Percentiles rank a stretch among this genome's conserved stretches.
Conservation (phyloP, 2,113 vertebrate species). For the Ahaetulla prasina region DNA sequence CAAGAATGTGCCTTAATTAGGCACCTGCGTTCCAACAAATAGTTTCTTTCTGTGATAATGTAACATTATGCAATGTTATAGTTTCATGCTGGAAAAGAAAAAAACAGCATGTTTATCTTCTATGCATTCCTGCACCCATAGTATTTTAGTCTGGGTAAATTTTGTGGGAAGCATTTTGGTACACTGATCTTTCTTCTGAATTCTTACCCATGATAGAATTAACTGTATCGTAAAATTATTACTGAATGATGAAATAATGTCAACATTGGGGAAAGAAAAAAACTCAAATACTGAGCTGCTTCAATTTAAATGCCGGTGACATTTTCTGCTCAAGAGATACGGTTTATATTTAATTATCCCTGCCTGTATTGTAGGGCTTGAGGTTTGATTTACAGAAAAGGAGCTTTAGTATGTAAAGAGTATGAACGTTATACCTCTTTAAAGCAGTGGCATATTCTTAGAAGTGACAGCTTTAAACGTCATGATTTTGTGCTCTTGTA, state of each 20-base stretch:
- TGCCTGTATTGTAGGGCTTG: not conserved
- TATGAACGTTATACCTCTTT: not conserved
- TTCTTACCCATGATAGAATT: conserved; percentile 43
- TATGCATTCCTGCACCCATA: conserved; percentile 4
- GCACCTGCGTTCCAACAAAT: conserved; percentile 61
- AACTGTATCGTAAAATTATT: not conserved
- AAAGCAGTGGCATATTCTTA: not conserved
- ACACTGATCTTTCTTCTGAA: conserved; percentile 41
- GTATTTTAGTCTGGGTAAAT: not conserved
- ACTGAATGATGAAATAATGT: not conserved
- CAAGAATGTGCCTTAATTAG: conserved; percentile 63
- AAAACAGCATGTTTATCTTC: not conserved
- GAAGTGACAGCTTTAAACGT: not conserved
- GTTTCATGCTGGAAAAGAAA: not conserved
- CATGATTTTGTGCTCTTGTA: not conserved
- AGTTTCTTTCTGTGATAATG: conserved; percentile 48
- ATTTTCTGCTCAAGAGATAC: not conserved
- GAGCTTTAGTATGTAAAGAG: not conserved
- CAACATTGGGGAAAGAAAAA: not conserved
- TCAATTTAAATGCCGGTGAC: not conserved
- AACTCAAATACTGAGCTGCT: not conserved
- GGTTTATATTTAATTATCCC: not conserved
- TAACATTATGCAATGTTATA: not conserved
- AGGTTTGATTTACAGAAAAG: not conserved
- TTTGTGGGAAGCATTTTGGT: conserved; percentile 8